Evolutionary conservation across 2,797 vertebrate species (phyloP), one percentile per base, ranked within the genome.

Genomic region (Sorex maritimensis): DNA sequence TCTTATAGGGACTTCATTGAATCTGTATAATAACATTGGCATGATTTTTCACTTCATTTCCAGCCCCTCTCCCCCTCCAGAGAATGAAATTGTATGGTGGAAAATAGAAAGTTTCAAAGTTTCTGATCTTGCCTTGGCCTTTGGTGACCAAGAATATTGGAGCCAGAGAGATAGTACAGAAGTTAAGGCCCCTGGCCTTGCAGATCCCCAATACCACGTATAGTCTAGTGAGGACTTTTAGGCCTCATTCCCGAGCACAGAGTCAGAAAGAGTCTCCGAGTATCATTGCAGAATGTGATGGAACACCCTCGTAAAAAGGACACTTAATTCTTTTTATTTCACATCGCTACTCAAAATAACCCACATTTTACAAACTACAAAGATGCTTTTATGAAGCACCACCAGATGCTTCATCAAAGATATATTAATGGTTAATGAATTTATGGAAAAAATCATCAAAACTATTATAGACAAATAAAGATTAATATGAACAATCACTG

Each of bases 391-490:
- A 68, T 93, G 41, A 44, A 21, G n/a, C 5, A 68, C n/a, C 23
- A 75, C 46, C 19, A 41, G 55, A 86, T 34, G 34, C 34, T 34
- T 34, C 34, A 34, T 34, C 34, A 34, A 34, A 34, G 58, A 87
- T 67, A 65, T 75, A 15, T 77, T 34, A 38, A 73, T 68, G 68
- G 10, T 44, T 80, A 55, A 2, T 63, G 82, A 74, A 23, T 72
- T 12, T 55, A 34, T 34, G 58, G n/a, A 30, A 71, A 82, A 82
- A n/a, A 2, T 83, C 71, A 15, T 58, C 38, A 68, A 26, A 11
- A 46, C 71, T 44, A 15, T 80, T 80, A 92, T 65, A 89, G 63
- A 81, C 30, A 71, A 72, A 90, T 52, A 24, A 19, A 61, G 44
- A 81, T 75, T 80, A 79, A 80, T 75, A 28, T 34, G 65, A 78